Base-by-base conservation (phyloP, 2,113 vertebrate genomes). In the Hyla sarda region DNA sequence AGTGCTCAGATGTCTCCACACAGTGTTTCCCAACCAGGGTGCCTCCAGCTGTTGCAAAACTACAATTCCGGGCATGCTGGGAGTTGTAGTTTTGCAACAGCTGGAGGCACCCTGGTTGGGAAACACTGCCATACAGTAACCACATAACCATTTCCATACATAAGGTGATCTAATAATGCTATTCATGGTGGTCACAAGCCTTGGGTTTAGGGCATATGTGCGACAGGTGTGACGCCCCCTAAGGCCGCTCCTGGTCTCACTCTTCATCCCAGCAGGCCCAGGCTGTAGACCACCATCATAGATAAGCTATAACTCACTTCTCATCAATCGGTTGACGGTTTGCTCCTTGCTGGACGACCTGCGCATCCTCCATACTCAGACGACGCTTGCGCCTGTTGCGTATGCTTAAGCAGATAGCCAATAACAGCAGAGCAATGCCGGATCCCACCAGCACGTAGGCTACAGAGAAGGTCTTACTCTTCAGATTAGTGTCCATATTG, bases 361-460 rank as follows among this genome's bases (percentile, higher is more conserved):
- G 84, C 0, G 65, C 50, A 1, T 93, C 84, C 0, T 93, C 91
- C 13, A 94, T 89, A 0, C 87, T 86, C 0, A 79, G 89, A 3
- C 81, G 88, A 73, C 94, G 95, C 84, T 93, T 90, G 89, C 91
- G 93, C 88, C 92, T 97, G 92, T 97, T 97, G 0, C 96, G 94
- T 82, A 99, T 69, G 2, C 93, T 96, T 89, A 99, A 86, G 90
- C 97, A 98, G 87, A 99, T 82, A 5, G 98, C 97, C 12, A 99
- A 92, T 73, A 99, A 90, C 58, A 99, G 93, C 89, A 99, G 94
- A 86, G 93, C 91, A 37, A 97, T 86, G 0, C 98, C 98, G 0
- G 95, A 96, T 0, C 96, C 97, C 2, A 96, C 95, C 92, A 98
- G 80, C 67, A 99, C 96, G 0, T 99, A 98, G 1, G 97, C 96